These are phyloP conservation scores for Drosophila villosipedis DNA, from an alignment of 2,888 invertebrate genomes.

Conservation along the genomic window DNA sequence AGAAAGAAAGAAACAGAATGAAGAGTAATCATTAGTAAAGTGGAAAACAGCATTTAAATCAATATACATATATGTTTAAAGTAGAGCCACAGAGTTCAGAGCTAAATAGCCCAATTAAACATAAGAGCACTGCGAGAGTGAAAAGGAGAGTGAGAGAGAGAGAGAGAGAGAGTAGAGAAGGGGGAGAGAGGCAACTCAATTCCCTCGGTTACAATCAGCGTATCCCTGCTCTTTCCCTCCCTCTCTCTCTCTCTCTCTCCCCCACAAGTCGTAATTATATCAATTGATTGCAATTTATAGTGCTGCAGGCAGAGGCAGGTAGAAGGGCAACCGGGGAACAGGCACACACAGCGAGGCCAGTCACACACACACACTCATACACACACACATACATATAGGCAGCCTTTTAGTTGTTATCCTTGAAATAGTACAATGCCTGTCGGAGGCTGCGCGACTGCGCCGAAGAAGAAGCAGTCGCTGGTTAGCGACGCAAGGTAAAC, in stretches of 20 bases:
- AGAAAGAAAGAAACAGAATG: slow-evolving; percentile 21
- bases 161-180: neutral
- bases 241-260: neutral
- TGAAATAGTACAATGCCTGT: slow-evolving; percentile 84
- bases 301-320: slow-evolving; percentile 46
- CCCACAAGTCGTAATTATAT: slow-evolving; percentile 63
- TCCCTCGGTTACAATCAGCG: slow-evolving; percentile 51
- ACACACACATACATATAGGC: neutral
- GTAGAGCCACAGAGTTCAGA: slow-evolving; percentile 16
- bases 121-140: slow-evolving; percentile 21
- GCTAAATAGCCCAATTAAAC: slow-evolving; percentile 63
- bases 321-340: slow-evolving; percentile 23
- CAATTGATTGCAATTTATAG: slow-evolving; percentile 79
- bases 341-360: slow-evolving; percentile 9
- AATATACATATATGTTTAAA: slow-evolving; percentile 31
- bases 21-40: slow-evolving; percentile 61
- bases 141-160: neutral
- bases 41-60: slow-evolving; percentile 55
- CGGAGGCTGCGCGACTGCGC: slow-evolving; percentile 67
- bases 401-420: slow-evolving; percentile 74
- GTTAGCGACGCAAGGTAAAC: slow-evolving; percentile 57
- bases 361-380: neutral
- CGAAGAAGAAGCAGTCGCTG: slow-evolving; percentile 24
- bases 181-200: slow-evolving; percentile 32
- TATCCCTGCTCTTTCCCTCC: neutral